Evolutionary conservation across 2,888 invertebrate genomes (phyloP).

Genomic region (Drosophila robusta): DNA sequence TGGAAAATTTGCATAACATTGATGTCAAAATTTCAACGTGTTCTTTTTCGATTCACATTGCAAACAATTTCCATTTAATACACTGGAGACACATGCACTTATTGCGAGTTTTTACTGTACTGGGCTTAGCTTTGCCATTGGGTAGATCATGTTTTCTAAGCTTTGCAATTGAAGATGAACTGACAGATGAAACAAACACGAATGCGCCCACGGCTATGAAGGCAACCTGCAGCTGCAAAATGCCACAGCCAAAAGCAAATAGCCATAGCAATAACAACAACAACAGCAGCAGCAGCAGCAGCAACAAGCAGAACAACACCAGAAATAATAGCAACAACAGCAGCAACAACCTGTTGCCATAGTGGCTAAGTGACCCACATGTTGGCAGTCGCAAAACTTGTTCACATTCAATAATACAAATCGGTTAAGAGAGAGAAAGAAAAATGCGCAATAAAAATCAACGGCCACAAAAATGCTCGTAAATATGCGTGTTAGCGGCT

Average conservation of each 20-base stretch:
- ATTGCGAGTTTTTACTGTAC: neutral
- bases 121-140: neutral
- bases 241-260: conserved; percentile 32
- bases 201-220: conserved; percentile 20
- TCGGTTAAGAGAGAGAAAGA: conserved; percentile 40
- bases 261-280: conserved; percentile 7
- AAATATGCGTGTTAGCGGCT: conserved; percentile 59
- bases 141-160: neutral
- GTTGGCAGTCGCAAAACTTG: conserved; percentile 63
- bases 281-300: conserved; percentile 7
- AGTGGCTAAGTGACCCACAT: conserved; percentile 73
- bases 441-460: conserved; percentile 52
- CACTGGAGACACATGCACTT: no score
- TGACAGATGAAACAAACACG: conserved; percentile 14
- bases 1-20: neutral
- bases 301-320: conserved; percentile 20
- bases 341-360: conserved; percentile 65
- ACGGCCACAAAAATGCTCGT: conserved; percentile 54
- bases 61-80: conserved; percentile 1
- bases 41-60: neutral
- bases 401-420: conserved; percentile 70
- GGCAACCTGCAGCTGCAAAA: conserved; percentile 51
- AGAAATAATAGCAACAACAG: conserved; percentile 18
- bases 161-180: conserved; percentile 22
- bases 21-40: neutral